Percentiles rank a stretch among this genome's conserved stretches.
Conservation (phyloP, 2,888 invertebrate species). For the Phlogophora meticulosa region DNA sequence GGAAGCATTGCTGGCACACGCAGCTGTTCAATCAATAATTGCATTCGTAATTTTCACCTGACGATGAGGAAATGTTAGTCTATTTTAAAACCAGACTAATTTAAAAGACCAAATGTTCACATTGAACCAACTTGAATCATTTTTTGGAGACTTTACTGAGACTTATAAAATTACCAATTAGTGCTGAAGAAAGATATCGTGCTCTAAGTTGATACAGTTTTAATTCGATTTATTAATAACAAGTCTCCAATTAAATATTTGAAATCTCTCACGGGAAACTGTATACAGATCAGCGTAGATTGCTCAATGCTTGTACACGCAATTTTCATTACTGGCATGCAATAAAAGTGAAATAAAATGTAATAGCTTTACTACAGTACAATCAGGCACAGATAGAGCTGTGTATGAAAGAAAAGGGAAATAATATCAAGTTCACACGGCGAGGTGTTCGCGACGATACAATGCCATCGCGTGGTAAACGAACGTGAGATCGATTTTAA, state of each 20-base stretch:
- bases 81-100: conserved; percentile 36
- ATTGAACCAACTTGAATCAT: too few relatives aligned
- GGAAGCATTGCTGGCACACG: conserved; percentile 51
- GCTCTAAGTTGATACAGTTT: conserved; percentile 6
- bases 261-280: conserved; percentile 59
- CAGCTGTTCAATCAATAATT: conserved; percentile 69
- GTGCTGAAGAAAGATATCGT: conserved; percentile 1
- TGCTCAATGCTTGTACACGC: conserved; percentile 46
- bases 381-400: conserved; percentile 26
- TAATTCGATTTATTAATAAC: conserved; percentile 12
- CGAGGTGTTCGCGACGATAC: conserved; percentile 29
- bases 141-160: too few relatives aligned
- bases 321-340: conserved; percentile 56
- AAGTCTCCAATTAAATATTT: conserved; percentile 37
- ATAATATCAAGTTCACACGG: conserved; percentile 52
- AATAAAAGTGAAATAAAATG: conserved; percentile 54
- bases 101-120: conserved; percentile 13
- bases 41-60: conserved; percentile 63
- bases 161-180: background rate
- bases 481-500: conserved; percentile 57
- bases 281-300: conserved; percentile 19
- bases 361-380: conserved; percentile 33
- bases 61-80: conserved; percentile 43
- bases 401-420: conserved; percentile 22
- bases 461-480: conserved; percentile 55